Conservation (phyloP, 1,140 invertebrate genomes). For the Leptinotarsa undecemlineata region DNA sequence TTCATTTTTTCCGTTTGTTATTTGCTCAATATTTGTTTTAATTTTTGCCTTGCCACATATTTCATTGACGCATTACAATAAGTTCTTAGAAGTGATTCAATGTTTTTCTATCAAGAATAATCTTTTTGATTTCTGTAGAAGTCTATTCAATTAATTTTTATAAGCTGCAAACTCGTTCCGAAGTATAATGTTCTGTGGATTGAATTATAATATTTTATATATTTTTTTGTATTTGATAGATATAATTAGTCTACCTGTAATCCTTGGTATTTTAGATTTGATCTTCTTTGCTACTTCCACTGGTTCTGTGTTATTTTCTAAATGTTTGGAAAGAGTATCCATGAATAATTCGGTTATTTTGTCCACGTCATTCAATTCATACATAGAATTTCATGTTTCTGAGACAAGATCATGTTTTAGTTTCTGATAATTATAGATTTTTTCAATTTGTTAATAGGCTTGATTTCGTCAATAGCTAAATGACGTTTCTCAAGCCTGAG, state of each 20-base stretch:
- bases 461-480: neutral
- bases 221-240: no score
- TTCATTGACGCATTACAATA: neutral
- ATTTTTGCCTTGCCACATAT: neutral
- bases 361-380: neutral
- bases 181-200: neutral
- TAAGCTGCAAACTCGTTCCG: neutral
- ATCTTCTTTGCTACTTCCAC: neutral
- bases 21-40: slow-evolving; percentile 9
- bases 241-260: neutral
- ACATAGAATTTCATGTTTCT: neutral
- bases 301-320: neutral
- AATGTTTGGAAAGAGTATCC: neutral
- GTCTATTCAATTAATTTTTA: neutral
- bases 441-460: neutral
- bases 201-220: neutral
- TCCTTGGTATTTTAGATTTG: neutral
- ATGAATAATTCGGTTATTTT: neutral
- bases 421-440: neutral
- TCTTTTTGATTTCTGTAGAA: no score
- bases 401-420: neutral
- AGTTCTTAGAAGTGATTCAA: neutral
- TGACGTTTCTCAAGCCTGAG: no score
- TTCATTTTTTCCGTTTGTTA: neutral
- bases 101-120: no score